Evolutionary conservation across 2,113 vertebrate genomes (phyloP).

Genomic region (Python bivittatus): DNA sequence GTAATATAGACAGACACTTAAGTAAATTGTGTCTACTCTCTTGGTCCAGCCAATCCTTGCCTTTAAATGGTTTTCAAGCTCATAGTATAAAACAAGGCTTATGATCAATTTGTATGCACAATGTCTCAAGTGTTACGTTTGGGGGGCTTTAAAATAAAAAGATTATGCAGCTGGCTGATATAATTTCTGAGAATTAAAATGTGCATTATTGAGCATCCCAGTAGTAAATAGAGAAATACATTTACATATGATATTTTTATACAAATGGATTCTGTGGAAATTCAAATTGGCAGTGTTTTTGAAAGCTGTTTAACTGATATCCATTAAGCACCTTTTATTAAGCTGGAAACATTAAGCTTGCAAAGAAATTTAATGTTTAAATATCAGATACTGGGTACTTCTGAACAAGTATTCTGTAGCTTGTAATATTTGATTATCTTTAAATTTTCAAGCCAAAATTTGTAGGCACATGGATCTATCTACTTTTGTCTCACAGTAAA

Average conservation of each 20-base stretch:
- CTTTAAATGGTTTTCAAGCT: background rate
- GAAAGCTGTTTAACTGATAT: background rate
- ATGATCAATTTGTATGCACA: background rate
- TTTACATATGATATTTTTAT: background rate
- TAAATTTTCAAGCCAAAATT: background rate
- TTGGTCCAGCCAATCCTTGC: background rate
- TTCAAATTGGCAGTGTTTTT: background rate
- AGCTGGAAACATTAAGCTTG: background rate
- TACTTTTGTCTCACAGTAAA: background rate
- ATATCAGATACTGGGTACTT: background rate
- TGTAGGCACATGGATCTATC: background rate
- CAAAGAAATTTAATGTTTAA: background rate
- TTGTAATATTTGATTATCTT: background rate
- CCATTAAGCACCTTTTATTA: background rate
- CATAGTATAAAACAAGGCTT: background rate
- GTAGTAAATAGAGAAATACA: background rate
- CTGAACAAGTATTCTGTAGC: background rate
- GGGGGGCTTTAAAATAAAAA: background rate
- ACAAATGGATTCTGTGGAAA: background rate
- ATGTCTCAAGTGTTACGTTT: background rate
- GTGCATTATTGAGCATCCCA: background rate
- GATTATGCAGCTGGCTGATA: background rate
- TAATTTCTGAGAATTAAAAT: background rate
- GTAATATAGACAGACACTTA: background rate
- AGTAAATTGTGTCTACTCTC: background rate